Percentiles rank a stretch among this genome's conserved stretches.
These are phyloP conservation scores for Rhinichthys osculus DNA, from an alignment of 2,797 vertebrate genomes.

Conservation along the genomic window DNA sequence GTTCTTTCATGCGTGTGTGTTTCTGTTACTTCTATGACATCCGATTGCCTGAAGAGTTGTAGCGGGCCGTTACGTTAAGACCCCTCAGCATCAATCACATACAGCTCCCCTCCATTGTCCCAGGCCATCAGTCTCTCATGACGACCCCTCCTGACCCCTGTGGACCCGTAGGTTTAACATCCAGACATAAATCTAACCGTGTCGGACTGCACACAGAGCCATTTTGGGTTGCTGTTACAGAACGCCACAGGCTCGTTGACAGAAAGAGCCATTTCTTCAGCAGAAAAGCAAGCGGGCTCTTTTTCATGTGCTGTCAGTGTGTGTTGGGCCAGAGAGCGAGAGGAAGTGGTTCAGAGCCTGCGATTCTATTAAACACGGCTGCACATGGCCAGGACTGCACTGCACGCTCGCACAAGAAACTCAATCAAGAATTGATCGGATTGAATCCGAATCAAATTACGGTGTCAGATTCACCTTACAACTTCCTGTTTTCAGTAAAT, in stretches of 20 bases:
- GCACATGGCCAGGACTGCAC: constrained; percentile 27
- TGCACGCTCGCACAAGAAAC: constrained; percentile 7
- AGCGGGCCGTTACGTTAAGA: constrained; percentile 53
- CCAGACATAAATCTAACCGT: constrained; percentile 52
- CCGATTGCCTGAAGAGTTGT: constrained; percentile 55
- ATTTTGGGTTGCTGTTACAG: constrained; percentile 26
- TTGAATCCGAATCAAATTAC: constrained; percentile 40
- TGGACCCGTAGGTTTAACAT: constrained; percentile 51
- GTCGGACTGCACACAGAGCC: neutral
- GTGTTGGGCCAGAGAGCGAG: constrained; percentile 24
- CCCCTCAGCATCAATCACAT: constrained; percentile 58
- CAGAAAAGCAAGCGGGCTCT: constrained; percentile 56
- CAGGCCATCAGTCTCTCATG: constrained; percentile 53
- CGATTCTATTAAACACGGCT: constrained; percentile 37
- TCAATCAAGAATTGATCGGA: constrained; percentile 43
- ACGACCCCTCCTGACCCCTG: constrained; percentile 35
- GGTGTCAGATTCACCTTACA: constrained; percentile 13
- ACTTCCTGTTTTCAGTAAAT: constrained; percentile 41
- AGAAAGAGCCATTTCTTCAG: constrained; percentile 49
- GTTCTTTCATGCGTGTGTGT: constrained; percentile 38
- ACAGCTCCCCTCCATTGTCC: constrained; percentile 38
- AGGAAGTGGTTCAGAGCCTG: constrained; percentile 28
- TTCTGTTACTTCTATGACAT: constrained; percentile 52
- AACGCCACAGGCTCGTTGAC: constrained; percentile 37
- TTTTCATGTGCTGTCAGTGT: constrained; percentile 53